Base-by-base conservation (phyloP, 1,140 invertebrate genomes). In the Platorchestia sp. region DNA sequence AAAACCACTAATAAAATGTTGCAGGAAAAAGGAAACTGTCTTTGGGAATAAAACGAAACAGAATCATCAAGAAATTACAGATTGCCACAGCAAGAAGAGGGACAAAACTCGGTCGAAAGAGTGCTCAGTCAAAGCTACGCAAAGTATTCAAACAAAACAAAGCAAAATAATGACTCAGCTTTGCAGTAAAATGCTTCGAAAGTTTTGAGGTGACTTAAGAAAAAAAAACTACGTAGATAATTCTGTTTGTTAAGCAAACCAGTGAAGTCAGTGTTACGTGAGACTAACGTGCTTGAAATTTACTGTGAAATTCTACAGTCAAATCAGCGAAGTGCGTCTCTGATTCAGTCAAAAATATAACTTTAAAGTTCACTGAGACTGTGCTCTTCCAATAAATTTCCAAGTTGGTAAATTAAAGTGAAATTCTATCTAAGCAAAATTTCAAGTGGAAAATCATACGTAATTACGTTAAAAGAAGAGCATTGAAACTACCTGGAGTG, bases 401-500 rank as follows among this genome's bases (percentile, higher is more conserved):
- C 7, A 36, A 75, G 36, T 27, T 75, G 7, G 27, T 19, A 27
- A 75, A 22, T 75, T 10, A 75, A 75, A 75, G 19, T 10, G 7
- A 36, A 75, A 75, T 75, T 36, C 1, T 75, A 36, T 75, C 59
- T 22, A 27, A 36, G 36, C 27, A 36, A 75, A 75, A 75, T 22
- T 22, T 75, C 14, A 10, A 75, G 36, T 75, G 7, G 27, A 3
- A 75, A 75, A 22, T 27, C 36, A 75, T 75, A 1, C 14, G 14
- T 3, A 75, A 75, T 19, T 22, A 27, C 1, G 36, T 36, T 27
- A 75, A 3, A 36, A 75, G 10, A 75, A 75, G 3, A 90, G 87
- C 42, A 90, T 19, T 90, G 0, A 41, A 42, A 40, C 59, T 93
- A 93, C 91, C 91, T 93, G 91, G 40, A 93, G 6, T 93, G 91